Base-by-base conservation (phyloP, 2,888 invertebrate genomes). In the Odontomyia ornata region DNA sequence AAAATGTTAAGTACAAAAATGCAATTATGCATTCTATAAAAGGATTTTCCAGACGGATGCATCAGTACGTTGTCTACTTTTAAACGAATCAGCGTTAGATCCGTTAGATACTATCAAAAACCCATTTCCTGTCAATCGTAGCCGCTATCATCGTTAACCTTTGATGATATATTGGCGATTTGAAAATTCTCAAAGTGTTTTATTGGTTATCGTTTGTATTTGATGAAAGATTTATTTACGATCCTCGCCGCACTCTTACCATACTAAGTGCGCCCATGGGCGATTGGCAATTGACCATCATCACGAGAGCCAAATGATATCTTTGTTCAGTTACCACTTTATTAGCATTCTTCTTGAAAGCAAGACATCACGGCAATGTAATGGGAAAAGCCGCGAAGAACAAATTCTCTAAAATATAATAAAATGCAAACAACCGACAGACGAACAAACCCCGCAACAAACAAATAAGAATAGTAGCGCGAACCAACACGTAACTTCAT, bases 81-180 rank as follows among this genome's bases (percentile, higher is more conserved):
- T 43, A 52, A n/a, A 52, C 18, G 52, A 9, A 18, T 13, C 52
- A 52, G 52, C n/a, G 52, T n/a, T 52, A 36, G 36, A 52, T 52
- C 15, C 52, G 52, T 52, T 52, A 52, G 52, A 52, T 52, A 52
- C 52, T n/a, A 52, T 52, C 52, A 43, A 36, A 67, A 64, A 21
- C 30, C 43, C 28, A 67, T 67, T 67, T 67, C 67, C 67, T 67
- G 43, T 43, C 67, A 67, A 64, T 64, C 18, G 25, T 28, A 5
- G 36, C 64, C 52, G 18, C 3, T 4, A 15, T 52, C 2, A 52
- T 18, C 3, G 18, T 52, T n/a, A n/a, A 13, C 52, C 52, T 52
- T 18, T 52, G 52, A 52, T 18, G 52, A n/a, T 52, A 52, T 52
- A 18, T 18, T 18, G 52, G 3, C 52, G 52, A 52, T 52, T 52